Evolutionary conservation across 2,797 vertebrate species (phyloP).

Genomic region (Peromyscus melanophrys): DNA sequence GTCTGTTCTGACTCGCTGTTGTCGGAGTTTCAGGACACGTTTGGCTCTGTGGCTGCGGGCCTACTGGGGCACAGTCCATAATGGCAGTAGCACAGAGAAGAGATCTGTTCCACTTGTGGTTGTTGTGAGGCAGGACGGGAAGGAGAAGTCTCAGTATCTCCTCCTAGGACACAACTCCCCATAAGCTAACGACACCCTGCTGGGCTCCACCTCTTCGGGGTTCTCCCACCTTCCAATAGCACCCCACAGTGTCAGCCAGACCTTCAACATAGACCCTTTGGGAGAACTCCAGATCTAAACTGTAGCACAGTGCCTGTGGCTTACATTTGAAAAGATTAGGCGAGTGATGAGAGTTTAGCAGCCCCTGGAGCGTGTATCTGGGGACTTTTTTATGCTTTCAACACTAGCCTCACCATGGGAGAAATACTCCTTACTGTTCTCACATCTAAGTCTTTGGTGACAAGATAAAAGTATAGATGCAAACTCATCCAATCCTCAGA

Average conservation of each 20-base stretch:
- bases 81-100: no score
- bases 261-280: not conserved
- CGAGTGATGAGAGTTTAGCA: not conserved
- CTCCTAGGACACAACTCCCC: not conserved
- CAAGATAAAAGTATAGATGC: not conserved
- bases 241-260: not conserved
- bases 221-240: not conserved
- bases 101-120: not conserved
- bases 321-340: not conserved
- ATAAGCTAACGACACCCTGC: not conserved
- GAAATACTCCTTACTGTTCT: not conserved
- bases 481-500: not conserved
- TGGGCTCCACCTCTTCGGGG: not conserved
- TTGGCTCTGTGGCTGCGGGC: not conserved
- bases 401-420: not conserved
- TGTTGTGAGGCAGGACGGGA: not conserved
- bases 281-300: not conserved
- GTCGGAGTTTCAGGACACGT: not conserved
- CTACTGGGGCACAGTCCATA: not conserved
- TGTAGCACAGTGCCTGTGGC: not conserved
- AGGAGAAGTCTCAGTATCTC: not conserved
- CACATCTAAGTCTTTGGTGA: not conserved
- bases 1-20: not conserved
- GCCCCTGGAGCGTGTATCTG: not conserved
- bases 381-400: not conserved